Percentiles rank a stretch among this genome's conserved stretches.
phyloP scores from a whole-genome alignment of 2,797 vertebrate species.

The Xiphorhynchus erythropygius region DNA sequence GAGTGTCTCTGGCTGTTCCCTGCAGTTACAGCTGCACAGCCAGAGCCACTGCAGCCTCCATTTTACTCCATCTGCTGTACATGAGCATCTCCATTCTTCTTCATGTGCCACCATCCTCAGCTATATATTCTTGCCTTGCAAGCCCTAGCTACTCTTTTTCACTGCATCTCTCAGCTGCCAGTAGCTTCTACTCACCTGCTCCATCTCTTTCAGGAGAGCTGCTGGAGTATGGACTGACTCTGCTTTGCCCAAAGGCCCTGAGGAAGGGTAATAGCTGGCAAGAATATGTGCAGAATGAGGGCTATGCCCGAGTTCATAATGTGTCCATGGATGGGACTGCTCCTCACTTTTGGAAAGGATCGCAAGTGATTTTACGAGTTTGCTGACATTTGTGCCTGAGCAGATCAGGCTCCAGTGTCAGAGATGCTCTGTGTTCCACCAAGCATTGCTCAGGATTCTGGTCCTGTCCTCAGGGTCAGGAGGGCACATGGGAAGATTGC shows the following conservation, averaged over 20 bases:
- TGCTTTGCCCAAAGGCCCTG: neutral
- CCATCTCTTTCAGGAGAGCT: neutral
- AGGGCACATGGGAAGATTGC: neutral
- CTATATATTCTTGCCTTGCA: neutral
- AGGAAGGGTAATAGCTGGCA: neutral
- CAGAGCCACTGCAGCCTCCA: neutral
- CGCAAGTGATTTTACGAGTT: neutral
- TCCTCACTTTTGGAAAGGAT: neutral
- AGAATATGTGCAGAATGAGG: neutral
- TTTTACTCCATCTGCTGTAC: neutral
- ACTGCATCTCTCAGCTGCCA: neutral
- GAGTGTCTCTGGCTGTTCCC: neutral
- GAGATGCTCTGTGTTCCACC: neutral
- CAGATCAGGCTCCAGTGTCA: neutral
- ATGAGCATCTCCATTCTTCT: neutral
- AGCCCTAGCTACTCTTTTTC: neutral
- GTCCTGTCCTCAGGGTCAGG: rapidly evolving
- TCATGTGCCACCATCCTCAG: neutral
- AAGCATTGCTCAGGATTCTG: neutral
- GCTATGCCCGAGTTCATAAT: neutral
- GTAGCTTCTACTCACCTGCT: neutral
- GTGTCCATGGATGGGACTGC: rapidly evolving
- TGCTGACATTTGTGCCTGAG: neutral
- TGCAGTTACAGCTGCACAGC: neutral
- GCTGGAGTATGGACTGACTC: neutral